phyloP scores from a whole-genome alignment of 2,113 vertebrate genomes.

The Takifugu bimaculatus region DNA sequence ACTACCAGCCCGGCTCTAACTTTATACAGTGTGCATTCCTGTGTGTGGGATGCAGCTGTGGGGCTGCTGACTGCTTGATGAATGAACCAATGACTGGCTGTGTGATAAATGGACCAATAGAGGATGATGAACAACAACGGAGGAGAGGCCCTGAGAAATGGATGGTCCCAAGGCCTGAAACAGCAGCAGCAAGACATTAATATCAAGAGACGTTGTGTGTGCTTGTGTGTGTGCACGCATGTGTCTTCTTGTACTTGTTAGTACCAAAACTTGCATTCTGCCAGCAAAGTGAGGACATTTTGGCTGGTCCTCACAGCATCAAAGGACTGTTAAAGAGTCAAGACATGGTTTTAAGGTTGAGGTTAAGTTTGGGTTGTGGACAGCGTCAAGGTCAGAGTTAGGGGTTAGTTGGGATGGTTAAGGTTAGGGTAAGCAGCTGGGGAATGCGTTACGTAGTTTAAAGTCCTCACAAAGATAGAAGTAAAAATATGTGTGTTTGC shows the following conservation, averaged over 20 bases:
- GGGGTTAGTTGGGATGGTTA: too few species aligned
- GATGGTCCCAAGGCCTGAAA: slow-evolving; percentile 35
- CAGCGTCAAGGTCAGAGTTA: too few species aligned
- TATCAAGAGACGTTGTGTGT: neutral
- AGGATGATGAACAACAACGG: slow-evolving; percentile 63
- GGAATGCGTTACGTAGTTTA: too few species aligned
- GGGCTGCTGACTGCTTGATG: slow-evolving; percentile 46
- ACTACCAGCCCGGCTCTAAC: slow-evolving; percentile 46
- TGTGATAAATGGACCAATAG: slow-evolving; percentile 69
- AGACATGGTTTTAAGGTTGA: too few species aligned
- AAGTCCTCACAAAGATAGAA: too few species aligned
- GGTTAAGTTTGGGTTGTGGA: too few species aligned
- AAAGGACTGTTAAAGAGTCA: too few species aligned
- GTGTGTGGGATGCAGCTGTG: slow-evolving; percentile 48
- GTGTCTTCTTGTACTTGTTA: too few species aligned
- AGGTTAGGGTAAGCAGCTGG: too few species aligned
- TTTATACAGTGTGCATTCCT: slow-evolving; percentile 49
- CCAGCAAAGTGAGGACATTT: too few species aligned
- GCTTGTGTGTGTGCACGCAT: slow-evolving; percentile 6
- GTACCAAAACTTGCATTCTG: too few species aligned
- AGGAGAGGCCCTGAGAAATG: slow-evolving; percentile 22
- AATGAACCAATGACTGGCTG: slow-evolving; percentile 53
- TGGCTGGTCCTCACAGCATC: too few species aligned
- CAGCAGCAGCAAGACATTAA: slow-evolving; percentile 44
- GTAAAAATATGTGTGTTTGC: neutral